phyloP scores from a whole-genome alignment of 2,888 invertebrate species.

The Asteroscopus sphinx region DNA sequence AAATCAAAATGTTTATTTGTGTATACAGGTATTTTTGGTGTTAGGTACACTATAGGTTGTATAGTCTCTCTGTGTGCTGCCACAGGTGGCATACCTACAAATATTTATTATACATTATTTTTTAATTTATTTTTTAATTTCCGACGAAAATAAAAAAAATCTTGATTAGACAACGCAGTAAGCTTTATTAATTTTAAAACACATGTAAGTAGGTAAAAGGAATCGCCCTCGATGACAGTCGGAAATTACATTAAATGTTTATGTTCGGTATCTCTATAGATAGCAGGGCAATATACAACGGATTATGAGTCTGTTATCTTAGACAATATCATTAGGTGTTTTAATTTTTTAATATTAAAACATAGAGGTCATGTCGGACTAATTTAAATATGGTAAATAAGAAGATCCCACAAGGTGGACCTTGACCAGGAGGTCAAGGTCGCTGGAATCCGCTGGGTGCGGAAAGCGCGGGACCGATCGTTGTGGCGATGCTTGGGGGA shows the following conservation, averaged over 20 bases:
- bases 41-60: no score
- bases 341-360: slow-evolving; percentile 51
- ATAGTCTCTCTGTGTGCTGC: no score
- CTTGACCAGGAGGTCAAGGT: no score
- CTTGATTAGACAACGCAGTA: neutral
- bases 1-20: no score
- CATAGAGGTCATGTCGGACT: slow-evolving; percentile 16
- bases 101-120: no score
- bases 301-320: slow-evolving; percentile 75
- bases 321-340: slow-evolving; percentile 61
- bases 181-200: slow-evolving; percentile 11
- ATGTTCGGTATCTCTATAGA: slow-evolving; percentile 73
- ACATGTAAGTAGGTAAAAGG: slow-evolving; percentile 20
- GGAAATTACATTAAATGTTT: slow-evolving; percentile 65
- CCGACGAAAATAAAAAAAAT: neutral
- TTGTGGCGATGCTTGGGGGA: no score
- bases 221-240: slow-evolving; percentile 47
- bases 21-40: no score
- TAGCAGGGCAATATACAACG: slow-evolving; percentile 77
- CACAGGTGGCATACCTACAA: no score
- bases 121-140: no score
- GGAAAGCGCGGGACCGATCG: no score
- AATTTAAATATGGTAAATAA: slow-evolving; percentile 1
- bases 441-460: no score
- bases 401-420: no score